phyloP scores from a whole-genome alignment of 1,140 invertebrate species.

The Hermetia illucens region DNA sequence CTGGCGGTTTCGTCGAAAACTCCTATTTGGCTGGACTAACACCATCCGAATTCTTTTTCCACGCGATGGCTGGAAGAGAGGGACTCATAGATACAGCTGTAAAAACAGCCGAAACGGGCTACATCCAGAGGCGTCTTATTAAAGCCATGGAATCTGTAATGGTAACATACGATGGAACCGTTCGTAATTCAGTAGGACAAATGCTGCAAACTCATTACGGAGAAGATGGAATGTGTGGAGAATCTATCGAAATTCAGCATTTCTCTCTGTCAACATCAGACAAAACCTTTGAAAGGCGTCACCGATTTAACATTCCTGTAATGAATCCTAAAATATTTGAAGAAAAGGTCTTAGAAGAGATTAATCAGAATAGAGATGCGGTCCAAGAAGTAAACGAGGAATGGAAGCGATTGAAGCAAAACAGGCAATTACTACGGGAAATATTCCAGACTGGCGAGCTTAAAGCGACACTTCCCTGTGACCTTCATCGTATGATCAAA shows the following conservation, averaged over 20 bases:
- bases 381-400: constrained; percentile 81
- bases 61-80: constrained; percentile 56
- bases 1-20: constrained; percentile 52
- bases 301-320: constrained; percentile 86
- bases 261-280: constrained; percentile 78
- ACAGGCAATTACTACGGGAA: constrained; percentile 64
- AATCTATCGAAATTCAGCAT: constrained; percentile 51
- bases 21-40: constrained; percentile 53
- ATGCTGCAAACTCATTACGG: constrained; percentile 40
- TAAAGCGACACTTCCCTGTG: constrained; percentile 89
- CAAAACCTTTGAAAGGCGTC: constrained; percentile 82
- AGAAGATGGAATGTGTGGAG: constrained; percentile 54
- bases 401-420: constrained; percentile 80
- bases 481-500: constrained; percentile 93
- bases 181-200: constrained; percentile 38
- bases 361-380: constrained; percentile 76
- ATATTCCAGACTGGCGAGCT: constrained; percentile 66
- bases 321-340: constrained; percentile 77
- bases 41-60: constrained; percentile 54
- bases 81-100: constrained; percentile 58
- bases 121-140: constrained; percentile 52
- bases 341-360: constrained; percentile 69
- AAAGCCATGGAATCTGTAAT: constrained; percentile 59
- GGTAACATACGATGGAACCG: constrained; percentile 45
- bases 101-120: constrained; percentile 54